Evolutionary conservation across 2,797 vertebrate species (phyloP).

Genomic region (Salmo trutta): DNA sequence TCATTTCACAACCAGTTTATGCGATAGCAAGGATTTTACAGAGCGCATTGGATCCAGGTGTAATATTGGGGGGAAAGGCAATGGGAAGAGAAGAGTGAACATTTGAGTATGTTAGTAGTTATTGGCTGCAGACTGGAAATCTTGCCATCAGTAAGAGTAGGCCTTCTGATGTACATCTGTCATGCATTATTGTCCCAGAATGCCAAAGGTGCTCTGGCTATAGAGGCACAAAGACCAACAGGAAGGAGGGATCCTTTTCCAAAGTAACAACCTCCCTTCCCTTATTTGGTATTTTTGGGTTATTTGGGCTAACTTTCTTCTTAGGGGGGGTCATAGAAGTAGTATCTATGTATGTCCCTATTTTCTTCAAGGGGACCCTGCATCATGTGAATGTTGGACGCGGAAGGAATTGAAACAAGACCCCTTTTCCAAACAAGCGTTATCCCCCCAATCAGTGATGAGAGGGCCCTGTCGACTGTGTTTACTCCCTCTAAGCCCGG

Average conservation of each 20-base stretch:
- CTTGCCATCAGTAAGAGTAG: slow-evolving; percentile 53
- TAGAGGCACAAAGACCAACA: slow-evolving; percentile 32
- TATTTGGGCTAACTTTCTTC: background rate
- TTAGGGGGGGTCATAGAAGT: background rate
- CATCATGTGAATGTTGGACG: slow-evolving; percentile 29
- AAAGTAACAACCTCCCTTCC: slow-evolving; percentile 40
- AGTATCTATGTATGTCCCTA: slow-evolving; percentile 14
- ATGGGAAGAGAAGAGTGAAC: slow-evolving; percentile 40
- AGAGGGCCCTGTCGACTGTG: slow-evolving; percentile 24
- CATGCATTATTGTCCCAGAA: slow-evolving; percentile 61
- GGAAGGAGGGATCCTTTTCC: background rate
- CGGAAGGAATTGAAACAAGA: slow-evolving; percentile 44
- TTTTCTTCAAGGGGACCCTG: slow-evolving; percentile 19
- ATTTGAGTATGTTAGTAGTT: slow-evolving; percentile 53
- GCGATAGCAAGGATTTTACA: slow-evolving; percentile 48
- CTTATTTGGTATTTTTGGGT: slow-evolving; percentile 26
- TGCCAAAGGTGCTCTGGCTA: slow-evolving; percentile 56
- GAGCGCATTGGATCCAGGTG: slow-evolving; percentile 70
- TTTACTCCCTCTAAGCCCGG: slow-evolving; percentile 28
- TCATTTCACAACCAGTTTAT: slow-evolving; percentile 47
- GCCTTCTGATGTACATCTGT: slow-evolving; percentile 66
- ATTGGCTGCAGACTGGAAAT: slow-evolving; percentile 59
- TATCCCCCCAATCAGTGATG: slow-evolving; percentile 41
- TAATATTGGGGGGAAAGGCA: slow-evolving; percentile 40
- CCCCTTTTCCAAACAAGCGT: slow-evolving; percentile 40